These are phyloP conservation scores for Arctocebus calabarensis DNA, from an alignment of 2,797 vertebrate species.

Conservation along the genomic window DNA sequence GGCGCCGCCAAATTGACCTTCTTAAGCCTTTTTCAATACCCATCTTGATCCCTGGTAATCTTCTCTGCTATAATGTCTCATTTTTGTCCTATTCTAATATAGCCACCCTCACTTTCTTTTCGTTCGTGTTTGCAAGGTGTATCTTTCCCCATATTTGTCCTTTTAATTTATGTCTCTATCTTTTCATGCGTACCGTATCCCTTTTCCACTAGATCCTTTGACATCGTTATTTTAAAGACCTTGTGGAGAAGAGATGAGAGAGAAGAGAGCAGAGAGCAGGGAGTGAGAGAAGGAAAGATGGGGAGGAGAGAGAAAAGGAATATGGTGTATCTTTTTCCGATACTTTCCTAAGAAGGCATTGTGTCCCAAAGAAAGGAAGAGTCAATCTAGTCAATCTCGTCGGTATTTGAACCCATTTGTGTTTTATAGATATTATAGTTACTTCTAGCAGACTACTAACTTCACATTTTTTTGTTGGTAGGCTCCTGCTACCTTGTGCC, in stretches of 20 bases:
- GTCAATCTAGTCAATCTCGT: neutral
- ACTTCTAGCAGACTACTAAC: neutral
- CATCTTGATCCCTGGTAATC: neutral
- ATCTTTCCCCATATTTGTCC: neutral
- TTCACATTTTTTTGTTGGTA: neutral
- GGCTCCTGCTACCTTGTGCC: neutral
- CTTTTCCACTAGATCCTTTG: neutral
- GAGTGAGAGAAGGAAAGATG: too few species aligned
- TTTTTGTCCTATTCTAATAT: fast-evolving
- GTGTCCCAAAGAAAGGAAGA: too few species aligned
- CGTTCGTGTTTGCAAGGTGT: neutral
- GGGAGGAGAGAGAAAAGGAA: too few species aligned
- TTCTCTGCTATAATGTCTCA: neutral
- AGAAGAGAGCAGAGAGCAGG: too few species aligned
- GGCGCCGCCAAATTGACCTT: neutral
- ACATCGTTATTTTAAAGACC: neutral
- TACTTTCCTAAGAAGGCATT: too few species aligned
- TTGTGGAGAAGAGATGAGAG: neutral
- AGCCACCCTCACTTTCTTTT: neutral
- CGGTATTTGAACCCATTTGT: neutral
- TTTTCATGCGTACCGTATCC: neutral
- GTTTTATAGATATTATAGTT: neutral
- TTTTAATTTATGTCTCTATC: neutral
- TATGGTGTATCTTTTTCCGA: too few species aligned
- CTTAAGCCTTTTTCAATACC: neutral